Percentiles rank a stretch among this genome's conserved stretches.
phyloP scores from a whole-genome alignment of 2,113 vertebrate genomes.

The Oncorhynchus nerka region DNA sequence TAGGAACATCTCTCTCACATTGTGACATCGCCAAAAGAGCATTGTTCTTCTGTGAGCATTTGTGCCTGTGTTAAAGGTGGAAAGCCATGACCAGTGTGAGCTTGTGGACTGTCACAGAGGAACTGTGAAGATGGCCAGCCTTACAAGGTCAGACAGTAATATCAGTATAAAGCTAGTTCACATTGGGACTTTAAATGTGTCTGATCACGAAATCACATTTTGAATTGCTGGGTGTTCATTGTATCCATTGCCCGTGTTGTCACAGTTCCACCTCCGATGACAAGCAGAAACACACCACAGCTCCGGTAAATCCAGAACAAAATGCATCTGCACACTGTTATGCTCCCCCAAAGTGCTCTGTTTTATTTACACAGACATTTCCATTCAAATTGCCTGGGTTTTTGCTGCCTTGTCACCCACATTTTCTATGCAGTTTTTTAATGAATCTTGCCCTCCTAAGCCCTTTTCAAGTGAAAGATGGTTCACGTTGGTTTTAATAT shows the following conservation, averaged over 20 bases:
- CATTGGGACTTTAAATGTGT: not conserved
- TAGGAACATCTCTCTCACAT: not conserved
- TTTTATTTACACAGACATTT: no score
- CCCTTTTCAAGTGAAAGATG: no score
- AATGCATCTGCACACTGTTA: no score
- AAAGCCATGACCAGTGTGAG: not conserved
- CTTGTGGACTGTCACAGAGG: not conserved
- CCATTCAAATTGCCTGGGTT: no score
- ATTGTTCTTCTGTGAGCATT: not conserved
- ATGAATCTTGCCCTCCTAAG: no score
- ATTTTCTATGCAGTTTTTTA: no score
- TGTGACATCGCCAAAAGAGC: not conserved
- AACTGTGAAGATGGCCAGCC: not conserved
- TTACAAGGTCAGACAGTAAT: not conserved
- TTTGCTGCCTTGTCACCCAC: no score
- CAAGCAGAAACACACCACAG: not conserved
- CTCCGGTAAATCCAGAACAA: not conserved
- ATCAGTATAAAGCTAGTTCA: not conserved
- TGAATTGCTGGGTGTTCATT: not conserved
- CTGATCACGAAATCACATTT: not conserved
- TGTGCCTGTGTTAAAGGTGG: not conserved
- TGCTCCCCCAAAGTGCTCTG: no score
- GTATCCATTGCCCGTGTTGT: not conserved
- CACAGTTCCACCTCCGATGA: slow-evolving; percentile 14
- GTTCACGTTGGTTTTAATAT: no score